Evolutionary conservation across 2,113 vertebrate genomes (phyloP).

Genomic region (Neotoma lepida): DNA sequence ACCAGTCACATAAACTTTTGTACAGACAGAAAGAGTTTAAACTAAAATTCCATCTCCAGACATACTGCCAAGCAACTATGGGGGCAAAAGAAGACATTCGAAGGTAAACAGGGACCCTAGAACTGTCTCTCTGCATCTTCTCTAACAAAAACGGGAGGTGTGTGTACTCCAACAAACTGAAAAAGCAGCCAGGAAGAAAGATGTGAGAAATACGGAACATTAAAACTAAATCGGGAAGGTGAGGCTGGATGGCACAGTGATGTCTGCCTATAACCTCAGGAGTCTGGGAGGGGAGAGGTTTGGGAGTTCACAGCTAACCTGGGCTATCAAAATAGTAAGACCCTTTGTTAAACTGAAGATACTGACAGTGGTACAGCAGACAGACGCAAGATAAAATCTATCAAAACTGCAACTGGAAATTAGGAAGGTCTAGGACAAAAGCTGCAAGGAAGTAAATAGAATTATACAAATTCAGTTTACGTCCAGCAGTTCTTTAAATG

Average conservation of each 20-base stretch:
- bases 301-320: background rate
- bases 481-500: conserved; percentile 15
- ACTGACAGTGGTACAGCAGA: background rate
- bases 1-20: background rate
- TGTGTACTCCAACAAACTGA: background rate
- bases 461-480: background rate
- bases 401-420: conserved; percentile 19
- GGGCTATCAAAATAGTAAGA: background rate
- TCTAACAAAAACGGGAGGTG: background rate
- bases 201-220: background rate
- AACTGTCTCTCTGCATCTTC: background rate
- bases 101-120: background rate
- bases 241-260: background rate
- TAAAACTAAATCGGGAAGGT: background rate
- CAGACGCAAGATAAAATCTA: background rate
- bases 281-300: background rate
- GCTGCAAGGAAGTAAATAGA: background rate
- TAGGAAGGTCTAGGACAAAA: background rate
- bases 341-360: background rate
- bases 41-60: background rate
- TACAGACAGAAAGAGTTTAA: background rate
- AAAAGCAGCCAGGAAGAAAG: background rate
- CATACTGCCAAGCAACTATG: background rate
- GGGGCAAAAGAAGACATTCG: conserved; percentile 1
- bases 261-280: background rate